phyloP scores from a whole-genome alignment of 2,888 invertebrate species.

The Oxycera nigricornis region DNA sequence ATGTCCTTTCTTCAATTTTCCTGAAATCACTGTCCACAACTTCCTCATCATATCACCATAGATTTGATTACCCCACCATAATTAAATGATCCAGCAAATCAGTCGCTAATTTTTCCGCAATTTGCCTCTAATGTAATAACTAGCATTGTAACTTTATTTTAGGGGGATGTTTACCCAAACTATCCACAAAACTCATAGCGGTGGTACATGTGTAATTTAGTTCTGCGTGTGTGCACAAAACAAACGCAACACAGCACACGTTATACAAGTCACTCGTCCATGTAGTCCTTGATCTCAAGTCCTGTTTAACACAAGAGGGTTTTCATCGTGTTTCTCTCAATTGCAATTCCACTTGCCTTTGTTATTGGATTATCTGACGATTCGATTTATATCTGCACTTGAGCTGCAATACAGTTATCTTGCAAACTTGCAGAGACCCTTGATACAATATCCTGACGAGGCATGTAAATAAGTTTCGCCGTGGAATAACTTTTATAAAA shows the following conservation, averaged over 20 bases:
- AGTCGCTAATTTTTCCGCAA: constrained; percentile 65
- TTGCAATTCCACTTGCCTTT: constrained; percentile 57
- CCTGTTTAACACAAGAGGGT: background rate
- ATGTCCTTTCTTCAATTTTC: too few relatives aligned
- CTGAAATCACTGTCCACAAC: constrained; percentile 16
- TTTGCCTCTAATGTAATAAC: constrained; percentile 63
- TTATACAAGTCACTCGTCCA: constrained; percentile 4
- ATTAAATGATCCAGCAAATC: constrained; percentile 62
- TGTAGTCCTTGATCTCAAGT: constrained; percentile 1
- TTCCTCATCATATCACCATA: constrained; percentile 34
- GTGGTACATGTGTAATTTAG: constrained; percentile 40
- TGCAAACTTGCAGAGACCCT: too few relatives aligned
- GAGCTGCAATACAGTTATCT: too few relatives aligned
- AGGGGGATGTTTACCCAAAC: too few relatives aligned
- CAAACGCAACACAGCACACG: constrained; percentile 27
- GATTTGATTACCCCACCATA: constrained; percentile 48
- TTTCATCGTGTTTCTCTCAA: constrained; percentile 45
- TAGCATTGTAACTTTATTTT: constrained; percentile 50
- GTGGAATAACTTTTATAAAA: too few relatives aligned
- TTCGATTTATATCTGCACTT: constrained; percentile 56
- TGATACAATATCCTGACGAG: too few relatives aligned
- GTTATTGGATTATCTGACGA: constrained; percentile 62
- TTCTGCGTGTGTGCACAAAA: constrained; percentile 47
- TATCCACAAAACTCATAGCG: too few relatives aligned
- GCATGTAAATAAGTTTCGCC: too few relatives aligned